Evolutionary conservation across 2,797 vertebrate genomes (phyloP), one percentile per base, ranked within the genome.

Genomic region (Fistularia tabacaria): DNA sequence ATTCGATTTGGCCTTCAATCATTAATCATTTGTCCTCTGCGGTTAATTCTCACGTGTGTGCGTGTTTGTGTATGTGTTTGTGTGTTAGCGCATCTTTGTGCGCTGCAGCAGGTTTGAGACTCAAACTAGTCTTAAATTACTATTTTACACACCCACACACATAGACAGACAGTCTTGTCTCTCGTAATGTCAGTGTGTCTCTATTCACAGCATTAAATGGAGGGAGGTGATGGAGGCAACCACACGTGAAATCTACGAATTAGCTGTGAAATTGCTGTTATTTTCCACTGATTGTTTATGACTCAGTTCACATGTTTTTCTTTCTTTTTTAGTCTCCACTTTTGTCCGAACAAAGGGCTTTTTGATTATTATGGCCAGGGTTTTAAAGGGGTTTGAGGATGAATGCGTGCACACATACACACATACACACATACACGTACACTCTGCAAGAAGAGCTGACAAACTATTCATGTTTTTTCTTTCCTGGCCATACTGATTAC

Each of bases 241-340:
- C 88, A 84, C 69, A 82, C 85, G 87, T 91, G 84, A 91, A 91
- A 90, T 90, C 85, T 74, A 77, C 56, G 80, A 88, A 90, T 88
- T 88, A 91, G 85, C 78, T 83, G 80, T 84, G 76, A 91, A 88
- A 91, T 90, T 89, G 89, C 90, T 83, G 86, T 85, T 81, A 90
- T 92, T 91, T 89, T 81, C 83, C 61, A 47, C 53, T 66, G 80
- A 87, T 90, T 90, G 86, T 88, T 90, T 86, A 88, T 82, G 84
- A 87, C 66, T 87, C 84, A 70, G 66, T 85, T 77, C 77, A 84
- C 75, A 55, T 79, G 65, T 66, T 66, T 68, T 74, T 69, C 45
- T 58, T 63, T 52, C 54, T 62, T 62, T 46, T 38, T 52, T 14
- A 14, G n/a, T 37, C 14, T 51, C 36, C 44, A 57, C 77, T 65